Conservation (phyloP, 2,797 vertebrate genomes). For the Silurus aristotelis region DNA sequence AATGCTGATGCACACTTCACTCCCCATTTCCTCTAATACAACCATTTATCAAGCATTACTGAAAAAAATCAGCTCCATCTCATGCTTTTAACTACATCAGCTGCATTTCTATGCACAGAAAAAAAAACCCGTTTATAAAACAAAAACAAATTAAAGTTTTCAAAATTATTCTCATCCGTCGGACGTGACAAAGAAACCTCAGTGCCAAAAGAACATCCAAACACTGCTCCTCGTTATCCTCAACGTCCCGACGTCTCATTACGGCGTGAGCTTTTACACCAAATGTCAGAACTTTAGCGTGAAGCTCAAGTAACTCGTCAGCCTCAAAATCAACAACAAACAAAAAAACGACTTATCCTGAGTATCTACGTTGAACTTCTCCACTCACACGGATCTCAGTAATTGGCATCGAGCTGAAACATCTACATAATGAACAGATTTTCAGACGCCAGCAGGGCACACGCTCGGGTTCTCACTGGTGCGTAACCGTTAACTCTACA, state of each 20-base stretch:
- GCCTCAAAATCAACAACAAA: neutral
- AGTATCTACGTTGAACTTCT: neutral
- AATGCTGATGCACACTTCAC: slow-evolving; percentile 20
- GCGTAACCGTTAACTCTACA: neutral
- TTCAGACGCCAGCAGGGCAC: neutral
- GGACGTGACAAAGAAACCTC: neutral
- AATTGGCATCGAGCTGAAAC: slow-evolving; percentile 2
- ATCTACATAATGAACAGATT: slow-evolving; percentile 21
- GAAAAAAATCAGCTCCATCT: slow-evolving; percentile 6
- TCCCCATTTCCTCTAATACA: slow-evolving; percentile 22
- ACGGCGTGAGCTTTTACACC: neutral
- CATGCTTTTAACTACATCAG: neutral
- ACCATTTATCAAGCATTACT: slow-evolving; percentile 6
- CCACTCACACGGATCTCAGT: neutral
- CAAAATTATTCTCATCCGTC: neutral
- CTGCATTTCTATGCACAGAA: neutral
- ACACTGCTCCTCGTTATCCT: slow-evolving; percentile 4
- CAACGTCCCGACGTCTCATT: neutral
- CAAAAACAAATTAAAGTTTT: neutral
- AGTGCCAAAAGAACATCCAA: neutral
- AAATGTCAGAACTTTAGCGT: neutral
- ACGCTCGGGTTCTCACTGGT: neutral
- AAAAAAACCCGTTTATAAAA: too few relatives aligned
- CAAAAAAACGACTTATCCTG: neutral
- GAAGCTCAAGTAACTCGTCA: too few relatives aligned